phyloP scores from a whole-genome alignment of 2,797 vertebrate species.

The Myotis vivesi region DNA sequence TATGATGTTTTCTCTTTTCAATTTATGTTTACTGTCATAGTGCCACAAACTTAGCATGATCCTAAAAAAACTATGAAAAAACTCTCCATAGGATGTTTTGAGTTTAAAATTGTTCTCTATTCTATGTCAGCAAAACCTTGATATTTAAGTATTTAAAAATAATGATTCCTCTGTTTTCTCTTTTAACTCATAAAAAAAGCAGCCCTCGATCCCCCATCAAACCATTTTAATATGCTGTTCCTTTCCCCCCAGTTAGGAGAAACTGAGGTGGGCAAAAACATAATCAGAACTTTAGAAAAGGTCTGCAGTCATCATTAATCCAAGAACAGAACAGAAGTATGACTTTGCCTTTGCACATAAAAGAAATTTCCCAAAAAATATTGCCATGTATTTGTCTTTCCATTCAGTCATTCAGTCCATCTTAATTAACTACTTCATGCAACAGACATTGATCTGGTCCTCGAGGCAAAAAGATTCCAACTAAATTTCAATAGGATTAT shows the following conservation, averaged over 20 bases:
- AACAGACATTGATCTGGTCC: neutral
- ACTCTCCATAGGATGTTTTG: neutral
- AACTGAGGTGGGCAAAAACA: neutral
- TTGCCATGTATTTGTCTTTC: neutral
- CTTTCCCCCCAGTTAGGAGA: neutral
- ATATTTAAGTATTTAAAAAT: slow-evolving; percentile 16
- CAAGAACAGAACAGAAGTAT: neutral
- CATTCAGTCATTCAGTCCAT: neutral
- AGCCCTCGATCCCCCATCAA: neutral
- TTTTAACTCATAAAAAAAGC: neutral
- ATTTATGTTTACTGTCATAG: neutral
- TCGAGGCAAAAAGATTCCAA: neutral
- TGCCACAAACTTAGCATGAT: neutral
- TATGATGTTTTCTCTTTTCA: neutral
- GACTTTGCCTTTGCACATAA: neutral
- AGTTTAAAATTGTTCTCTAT: neutral
- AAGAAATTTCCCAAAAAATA: neutral
- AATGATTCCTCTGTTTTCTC: neutral
- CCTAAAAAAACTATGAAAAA: neutral
- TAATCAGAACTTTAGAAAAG: neutral
- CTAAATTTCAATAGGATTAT: neutral
- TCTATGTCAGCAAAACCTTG: neutral
- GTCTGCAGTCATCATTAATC: neutral
- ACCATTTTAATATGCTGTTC: neutral
- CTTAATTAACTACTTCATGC: neutral